Percentiles rank a stretch among this genome's conserved stretches.
phyloP scores from a whole-genome alignment of 2,888 invertebrate species.

The Athalia circularis region DNA sequence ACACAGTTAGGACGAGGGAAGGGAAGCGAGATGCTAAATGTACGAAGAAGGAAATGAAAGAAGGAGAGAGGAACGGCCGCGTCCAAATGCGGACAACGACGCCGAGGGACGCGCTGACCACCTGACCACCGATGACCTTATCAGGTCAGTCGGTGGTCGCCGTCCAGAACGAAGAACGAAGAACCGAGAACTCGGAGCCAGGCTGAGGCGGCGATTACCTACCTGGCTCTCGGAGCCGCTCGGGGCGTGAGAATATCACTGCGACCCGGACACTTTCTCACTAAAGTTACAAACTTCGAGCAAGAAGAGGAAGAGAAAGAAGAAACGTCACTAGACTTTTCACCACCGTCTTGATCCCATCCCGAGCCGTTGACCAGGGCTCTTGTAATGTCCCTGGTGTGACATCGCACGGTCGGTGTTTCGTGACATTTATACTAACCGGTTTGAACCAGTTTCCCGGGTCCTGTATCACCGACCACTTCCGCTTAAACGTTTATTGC shows the following conservation, averaged over 20 bases:
- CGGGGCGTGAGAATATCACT: conserved; percentile 67
- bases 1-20: not conserved
- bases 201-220: conserved; percentile 34
- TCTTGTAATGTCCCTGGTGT: conserved; percentile 22
- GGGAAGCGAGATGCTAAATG: conserved; percentile 8
- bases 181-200: not conserved
- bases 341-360: not conserved
- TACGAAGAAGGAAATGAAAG: not conserved
- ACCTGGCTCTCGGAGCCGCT: conserved; percentile 43
- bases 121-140: conserved; percentile 44
- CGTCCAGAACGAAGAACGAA: conserved; percentile 18
- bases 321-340: not conserved
- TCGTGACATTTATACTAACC: not conserved
- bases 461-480: not conserved
- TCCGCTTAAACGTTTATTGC: not conserved
- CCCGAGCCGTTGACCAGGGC: not conserved
- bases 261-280: conserved; percentile 66
- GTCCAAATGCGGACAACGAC: conserved; percentile 42
- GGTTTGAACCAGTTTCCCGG: conserved; percentile 15
- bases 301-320: not conserved
- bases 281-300: conserved; percentile 54
- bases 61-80: not conserved
- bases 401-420: not conserved
- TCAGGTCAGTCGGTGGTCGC: conserved; percentile 32
- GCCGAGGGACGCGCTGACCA: conserved; percentile 30